phyloP scores from a whole-genome alignment of 37 sponge, comb jelly and placozoan genomes.

The Haliclona indistincta region DNA sequence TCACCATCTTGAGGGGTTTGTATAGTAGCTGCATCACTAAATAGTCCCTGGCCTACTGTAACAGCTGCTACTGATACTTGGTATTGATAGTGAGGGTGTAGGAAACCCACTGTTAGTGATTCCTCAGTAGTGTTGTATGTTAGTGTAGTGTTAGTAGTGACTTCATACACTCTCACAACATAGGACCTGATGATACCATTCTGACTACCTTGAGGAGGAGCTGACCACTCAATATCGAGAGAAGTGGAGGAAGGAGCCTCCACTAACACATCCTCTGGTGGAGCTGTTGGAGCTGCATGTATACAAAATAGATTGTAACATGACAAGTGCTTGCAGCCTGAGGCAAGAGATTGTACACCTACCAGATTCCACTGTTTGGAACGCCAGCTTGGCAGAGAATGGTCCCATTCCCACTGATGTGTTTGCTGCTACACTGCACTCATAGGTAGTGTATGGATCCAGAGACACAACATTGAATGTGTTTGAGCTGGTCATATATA shows the following conservation, averaged over 20 bases:
- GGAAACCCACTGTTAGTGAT: conserved; percentile 1
- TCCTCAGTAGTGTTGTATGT: background rate
- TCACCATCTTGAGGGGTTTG: conserved; percentile 39
- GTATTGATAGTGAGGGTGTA: conserved; percentile 37
- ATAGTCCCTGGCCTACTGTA: conserved; percentile 29
- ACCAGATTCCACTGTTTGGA: conserved; percentile 11
- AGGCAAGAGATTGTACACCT: background rate
- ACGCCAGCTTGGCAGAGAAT: background rate
- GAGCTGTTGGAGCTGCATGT: conserved; percentile 21
- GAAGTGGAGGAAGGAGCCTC: background rate
- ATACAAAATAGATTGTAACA: background rate
- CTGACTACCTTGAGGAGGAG: conserved; percentile 2
- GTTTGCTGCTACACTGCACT: background rate
- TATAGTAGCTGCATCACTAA: background rate
- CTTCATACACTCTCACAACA: conserved; percentile 11
- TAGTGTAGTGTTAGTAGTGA: conserved; percentile 14
- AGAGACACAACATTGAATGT: background rate
- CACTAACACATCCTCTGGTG: conserved; percentile 15
- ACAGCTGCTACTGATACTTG: conserved; percentile 14
- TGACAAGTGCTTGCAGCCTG: background rate
- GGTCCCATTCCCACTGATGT: conserved; percentile 15
- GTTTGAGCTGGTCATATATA: background rate
- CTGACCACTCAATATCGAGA: background rate
- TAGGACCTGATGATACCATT: conserved; percentile 25
- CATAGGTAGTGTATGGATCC: background rate